Percentiles rank a stretch among this genome's conserved stretches.
Evolutionary conservation across 2,888 invertebrate species (phyloP).

Genomic region (Corbicula japonica): DNA sequence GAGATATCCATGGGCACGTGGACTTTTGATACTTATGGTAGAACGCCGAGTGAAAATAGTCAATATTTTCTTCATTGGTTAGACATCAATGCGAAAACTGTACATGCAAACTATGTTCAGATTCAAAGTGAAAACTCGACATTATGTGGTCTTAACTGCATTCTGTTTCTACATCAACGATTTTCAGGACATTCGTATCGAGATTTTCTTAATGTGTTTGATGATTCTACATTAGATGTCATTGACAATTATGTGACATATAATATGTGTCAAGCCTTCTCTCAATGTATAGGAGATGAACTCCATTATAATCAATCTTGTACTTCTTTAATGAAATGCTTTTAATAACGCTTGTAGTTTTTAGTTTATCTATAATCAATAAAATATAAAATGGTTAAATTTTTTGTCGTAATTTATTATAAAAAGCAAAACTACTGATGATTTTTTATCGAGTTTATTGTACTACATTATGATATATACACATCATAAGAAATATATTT

Average conservation of each 20-base stretch:
- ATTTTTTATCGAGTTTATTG: no score
- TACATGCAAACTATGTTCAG: not conserved
- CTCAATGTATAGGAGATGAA: slow-evolving; percentile 8
- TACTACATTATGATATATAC: no score
- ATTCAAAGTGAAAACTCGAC: slow-evolving; percentile 25
- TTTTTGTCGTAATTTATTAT: not conserved
- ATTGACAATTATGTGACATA: slow-evolving; percentile 4
- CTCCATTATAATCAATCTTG: slow-evolving; percentile 6
- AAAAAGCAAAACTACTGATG: no score
- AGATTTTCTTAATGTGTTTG: slow-evolving; percentile 7
- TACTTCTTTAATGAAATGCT: not conserved
- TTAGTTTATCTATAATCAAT: not conserved
- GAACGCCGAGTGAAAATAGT: not conserved
- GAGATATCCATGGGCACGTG: not conserved
- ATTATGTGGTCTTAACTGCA: slow-evolving; percentile 14
- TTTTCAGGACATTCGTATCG: not conserved
- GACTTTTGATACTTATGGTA: slow-evolving; percentile 9
- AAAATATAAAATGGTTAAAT: not conserved
- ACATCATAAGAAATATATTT: no score
- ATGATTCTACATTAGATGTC: not conserved
- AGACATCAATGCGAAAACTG: not conserved
- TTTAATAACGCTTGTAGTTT: not conserved
- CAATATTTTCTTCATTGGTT: not conserved
- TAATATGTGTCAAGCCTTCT: not conserved
- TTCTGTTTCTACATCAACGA: slow-evolving; percentile 21